Base-by-base conservation (phyloP, 1,140 invertebrate species). In the Bombyx mandarina region DNA sequence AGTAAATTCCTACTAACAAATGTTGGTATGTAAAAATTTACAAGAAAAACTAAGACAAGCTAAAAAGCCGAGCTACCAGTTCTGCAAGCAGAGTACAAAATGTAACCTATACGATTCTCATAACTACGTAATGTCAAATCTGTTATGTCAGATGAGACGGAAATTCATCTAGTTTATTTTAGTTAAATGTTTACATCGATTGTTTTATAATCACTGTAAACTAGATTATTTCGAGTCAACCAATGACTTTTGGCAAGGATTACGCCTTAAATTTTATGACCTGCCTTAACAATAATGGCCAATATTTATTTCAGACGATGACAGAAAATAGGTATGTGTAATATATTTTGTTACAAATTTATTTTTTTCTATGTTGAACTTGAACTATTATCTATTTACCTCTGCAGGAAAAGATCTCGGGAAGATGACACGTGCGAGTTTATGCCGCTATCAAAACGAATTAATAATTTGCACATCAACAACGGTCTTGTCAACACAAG, bases 381-480 rank as follows among this genome's bases (percentile, higher is more conserved):
- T 35, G 43, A 26, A 26, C 18, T 56, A 51, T 35, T 43, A 47
- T n/a, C 26, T 56, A 53, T 56, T 52, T 56, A 8, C 60, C 54
- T 64, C 72, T 87, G 66, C 73, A 93, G 92, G 66, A 94, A 94
- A 88, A 88, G 93, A 65, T 88, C 89, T 3, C 87, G 92, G 47
- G 92, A 93, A 79, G 92, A 93, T 62, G 93, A 93, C 64, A 88
- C 88, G 46, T 91, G 91, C 66, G 93, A 94, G 71, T 94, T 94
- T 69, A 93, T 93, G 89, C 93, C 93, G 51, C 73, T 94, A 43
- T 94, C 93, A 26, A 94, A 94, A 80, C 88, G 93, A 67, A 94
- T 94, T 60, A 94, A 94, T 67, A 94, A 94, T 81, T 86, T 94
- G n/a, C 93, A 94, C 66, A 91, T 94, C 49, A 93, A 93, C 63